Evolutionary conservation across 2,797 vertebrate species (phyloP).

Genomic region (Myiotriccus ornatus): DNA sequence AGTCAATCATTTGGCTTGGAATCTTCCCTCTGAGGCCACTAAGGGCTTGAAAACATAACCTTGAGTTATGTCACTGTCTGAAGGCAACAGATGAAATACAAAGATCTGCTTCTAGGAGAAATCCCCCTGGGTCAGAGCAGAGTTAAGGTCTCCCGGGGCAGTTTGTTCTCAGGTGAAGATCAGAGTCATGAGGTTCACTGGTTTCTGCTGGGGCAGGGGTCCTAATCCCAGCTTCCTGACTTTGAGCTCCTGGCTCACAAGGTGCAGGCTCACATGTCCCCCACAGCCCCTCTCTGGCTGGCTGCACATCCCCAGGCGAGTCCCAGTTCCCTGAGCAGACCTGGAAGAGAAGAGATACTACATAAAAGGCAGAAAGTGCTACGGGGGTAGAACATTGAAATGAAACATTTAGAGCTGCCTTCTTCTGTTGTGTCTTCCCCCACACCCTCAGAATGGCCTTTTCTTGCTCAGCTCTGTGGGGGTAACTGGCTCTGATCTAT

Average conservation of each 20-base stretch:
- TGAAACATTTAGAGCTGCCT: neutral
- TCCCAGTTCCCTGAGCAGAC: neutral
- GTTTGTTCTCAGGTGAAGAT: neutral
- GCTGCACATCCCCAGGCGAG: neutral
- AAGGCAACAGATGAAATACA: neutral
- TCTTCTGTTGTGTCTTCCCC: neutral
- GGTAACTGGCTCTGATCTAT: slow-evolving; percentile 56
- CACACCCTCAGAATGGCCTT: neutral
- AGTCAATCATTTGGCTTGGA: neutral
- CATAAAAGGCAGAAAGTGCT: neutral
- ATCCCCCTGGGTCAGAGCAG: neutral
- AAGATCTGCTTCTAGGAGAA: neutral
- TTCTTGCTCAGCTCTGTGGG: neutral
- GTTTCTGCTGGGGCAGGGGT: neutral
- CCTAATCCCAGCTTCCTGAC: neutral
- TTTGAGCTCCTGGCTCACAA: neutral
- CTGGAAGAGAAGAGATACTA: neutral
- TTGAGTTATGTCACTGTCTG: neutral
- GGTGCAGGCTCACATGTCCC: neutral
- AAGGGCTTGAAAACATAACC: neutral
- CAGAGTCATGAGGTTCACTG: neutral
- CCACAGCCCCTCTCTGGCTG: neutral
- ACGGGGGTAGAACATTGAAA: neutral
- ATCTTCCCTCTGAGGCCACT: neutral
- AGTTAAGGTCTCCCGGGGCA: neutral